phyloP scores from a whole-genome alignment of 2,113 vertebrate species.

The Nestor notabilis region DNA sequence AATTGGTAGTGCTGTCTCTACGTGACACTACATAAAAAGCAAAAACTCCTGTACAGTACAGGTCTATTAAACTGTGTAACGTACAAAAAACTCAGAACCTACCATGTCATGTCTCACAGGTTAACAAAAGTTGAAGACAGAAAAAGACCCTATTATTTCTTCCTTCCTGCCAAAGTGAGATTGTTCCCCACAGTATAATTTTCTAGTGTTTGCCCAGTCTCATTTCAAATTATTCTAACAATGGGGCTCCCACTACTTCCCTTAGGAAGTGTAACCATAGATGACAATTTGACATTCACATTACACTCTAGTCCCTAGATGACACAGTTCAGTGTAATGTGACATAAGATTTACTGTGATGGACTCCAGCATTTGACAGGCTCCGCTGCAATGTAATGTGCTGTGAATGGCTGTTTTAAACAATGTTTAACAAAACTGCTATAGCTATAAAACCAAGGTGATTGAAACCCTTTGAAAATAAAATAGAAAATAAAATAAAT shows the following conservation, averaged over 20 bases:
- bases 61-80: not conserved
- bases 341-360: slow-evolving; percentile 28
- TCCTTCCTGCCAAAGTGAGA: not conserved
- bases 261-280: not conserved
- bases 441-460: not conserved
- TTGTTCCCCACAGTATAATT: not conserved
- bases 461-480: not conserved
- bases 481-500: not conserved
- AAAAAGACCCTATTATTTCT: not conserved
- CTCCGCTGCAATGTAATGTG: not conserved
- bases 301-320: not conserved
- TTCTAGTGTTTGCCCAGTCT: not conserved
- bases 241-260: not conserved
- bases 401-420: not conserved
- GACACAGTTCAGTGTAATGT: not conserved
- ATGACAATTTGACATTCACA: slow-evolving; percentile 45
- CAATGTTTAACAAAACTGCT: not conserved
- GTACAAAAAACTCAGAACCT: not conserved
- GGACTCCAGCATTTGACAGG: slow-evolving; percentile 18
- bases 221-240: slow-evolving; percentile 33
- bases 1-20: not conserved
- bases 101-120: not conserved
- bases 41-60: not conserved
- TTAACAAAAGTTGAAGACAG: not conserved
- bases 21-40: not conserved